A percentile compares a stretch with the other conserved stretches of the same genome.
phyloP scores from a whole-genome alignment of 2,888 invertebrate genomes.

The Noctua comes region DNA sequence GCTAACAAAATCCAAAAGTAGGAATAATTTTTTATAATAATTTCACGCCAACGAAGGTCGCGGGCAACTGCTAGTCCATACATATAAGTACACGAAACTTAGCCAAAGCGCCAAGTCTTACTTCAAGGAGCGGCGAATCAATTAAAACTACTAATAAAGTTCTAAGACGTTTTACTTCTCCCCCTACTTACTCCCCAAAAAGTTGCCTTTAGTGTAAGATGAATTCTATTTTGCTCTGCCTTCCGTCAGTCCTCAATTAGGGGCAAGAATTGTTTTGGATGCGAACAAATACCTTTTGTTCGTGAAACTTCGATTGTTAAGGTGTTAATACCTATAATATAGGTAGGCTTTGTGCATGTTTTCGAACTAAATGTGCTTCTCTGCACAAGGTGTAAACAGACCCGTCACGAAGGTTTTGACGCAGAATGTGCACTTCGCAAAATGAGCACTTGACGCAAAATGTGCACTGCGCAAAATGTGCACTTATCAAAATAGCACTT shows the following conservation, averaged over 20 bases:
- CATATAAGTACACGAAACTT: conserved; percentile 64
- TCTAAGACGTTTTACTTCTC: conserved; percentile 79
- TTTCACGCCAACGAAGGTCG: neutral
- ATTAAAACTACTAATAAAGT: conserved; percentile 86
- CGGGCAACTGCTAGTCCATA: neutral
- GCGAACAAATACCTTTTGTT: conserved; percentile 26
- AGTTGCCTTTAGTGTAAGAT: conserved; percentile 74
- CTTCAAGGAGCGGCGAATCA: conserved; percentile 81
- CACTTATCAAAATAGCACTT: too few relatives aligned
- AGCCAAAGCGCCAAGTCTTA: conserved; percentile 74
- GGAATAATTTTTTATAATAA: neutral
- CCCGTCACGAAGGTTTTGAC: neutral
- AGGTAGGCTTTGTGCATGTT: neutral
- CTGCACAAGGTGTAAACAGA: neutral
- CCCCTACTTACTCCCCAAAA: conserved; percentile 73
- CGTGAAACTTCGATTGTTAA: neutral
- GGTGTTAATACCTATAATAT: neutral
- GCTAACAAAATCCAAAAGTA: neutral
- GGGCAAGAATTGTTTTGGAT: conserved; percentile 48
- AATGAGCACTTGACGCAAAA: too few relatives aligned
- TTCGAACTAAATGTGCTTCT: neutral
- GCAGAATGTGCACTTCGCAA: too few relatives aligned
- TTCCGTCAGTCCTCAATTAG: conserved; percentile 64
- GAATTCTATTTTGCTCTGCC: conserved; percentile 72
- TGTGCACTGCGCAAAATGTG: too few relatives aligned